phyloP scores from a whole-genome alignment of 2,888 invertebrate species.

The Hanleya hanleyi region DNA sequence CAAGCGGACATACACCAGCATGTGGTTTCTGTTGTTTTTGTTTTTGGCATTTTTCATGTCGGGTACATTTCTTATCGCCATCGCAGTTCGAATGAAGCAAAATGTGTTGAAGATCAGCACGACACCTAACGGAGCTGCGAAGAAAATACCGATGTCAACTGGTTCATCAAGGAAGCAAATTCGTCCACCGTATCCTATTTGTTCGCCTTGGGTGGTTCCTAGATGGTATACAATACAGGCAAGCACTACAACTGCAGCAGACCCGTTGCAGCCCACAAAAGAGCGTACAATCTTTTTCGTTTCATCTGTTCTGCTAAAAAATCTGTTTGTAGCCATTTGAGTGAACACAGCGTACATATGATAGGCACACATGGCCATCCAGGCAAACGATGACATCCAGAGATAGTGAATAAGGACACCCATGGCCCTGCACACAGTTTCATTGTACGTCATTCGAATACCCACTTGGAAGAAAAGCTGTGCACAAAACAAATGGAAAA shows the following conservation, averaged over 20 bases:
- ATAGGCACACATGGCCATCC: conserved; percentile 5
- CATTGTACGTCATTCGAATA: not conserved
- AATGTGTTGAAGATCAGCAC: conserved; percentile 8
- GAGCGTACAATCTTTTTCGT: not conserved
- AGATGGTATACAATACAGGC: not conserved
- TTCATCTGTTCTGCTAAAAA: not conserved
- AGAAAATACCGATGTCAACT: conserved; percentile 12
- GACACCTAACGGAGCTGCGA: conserved; percentile 13
- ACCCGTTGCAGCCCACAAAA: not conserved
- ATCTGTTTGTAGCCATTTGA: not conserved
- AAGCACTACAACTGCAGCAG: not conserved
- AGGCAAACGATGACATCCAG: conserved; percentile 7
- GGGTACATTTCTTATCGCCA: not conserved
- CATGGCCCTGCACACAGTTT: not conserved
- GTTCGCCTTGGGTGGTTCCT: not conserved
- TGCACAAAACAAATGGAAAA: not conserved
- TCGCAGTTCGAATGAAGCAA: conserved; percentile 14
- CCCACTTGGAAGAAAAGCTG: conserved; percentile 8
- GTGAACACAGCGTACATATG: conserved; percentile 5
- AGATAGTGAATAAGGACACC: conserved; percentile 6
- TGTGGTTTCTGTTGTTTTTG: conserved; percentile 1
- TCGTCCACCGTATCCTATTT: conserved; percentile 18
- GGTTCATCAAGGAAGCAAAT: conserved; percentile 15
- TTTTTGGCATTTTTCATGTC: conserved; percentile 3
- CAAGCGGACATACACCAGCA: conserved; percentile 15